phyloP scores from a whole-genome alignment of 2,888 invertebrate genomes.

The Cheilosia impressa region DNA sequence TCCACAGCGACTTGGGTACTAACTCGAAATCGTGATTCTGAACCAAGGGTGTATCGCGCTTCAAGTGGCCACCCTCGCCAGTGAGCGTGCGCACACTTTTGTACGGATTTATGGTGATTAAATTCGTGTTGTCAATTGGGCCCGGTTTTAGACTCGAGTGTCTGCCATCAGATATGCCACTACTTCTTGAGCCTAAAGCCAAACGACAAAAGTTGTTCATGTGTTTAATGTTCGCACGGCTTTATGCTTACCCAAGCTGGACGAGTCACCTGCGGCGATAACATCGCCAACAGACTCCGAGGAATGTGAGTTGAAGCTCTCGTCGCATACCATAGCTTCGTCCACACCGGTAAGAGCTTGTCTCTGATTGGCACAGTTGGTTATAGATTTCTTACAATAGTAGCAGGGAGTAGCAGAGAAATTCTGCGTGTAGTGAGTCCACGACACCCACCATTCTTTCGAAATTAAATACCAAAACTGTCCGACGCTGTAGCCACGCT shows the following conservation, averaged over 20 bases:
- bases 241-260: constrained; percentile 80
- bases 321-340: constrained; percentile 88
- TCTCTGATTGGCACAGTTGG: constrained; percentile 77
- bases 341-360: constrained; percentile 83
- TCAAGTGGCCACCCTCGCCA: constrained; percentile 94
- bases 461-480: constrained; percentile 96
- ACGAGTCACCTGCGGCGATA: constrained; percentile 86
- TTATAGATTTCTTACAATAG: constrained; percentile 82
- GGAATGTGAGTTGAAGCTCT: constrained; percentile 88
- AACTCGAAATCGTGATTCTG: constrained; percentile 93
- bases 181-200: constrained; percentile 84
- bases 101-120: constrained; percentile 87
- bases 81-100: constrained; percentile 91
- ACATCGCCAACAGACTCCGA: constrained; percentile 88
- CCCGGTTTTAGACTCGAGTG: constrained; percentile 86
- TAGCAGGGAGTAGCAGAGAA: constrained; percentile 83
- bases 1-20: constrained; percentile 94
- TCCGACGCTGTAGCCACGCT: constrained; percentile 90
- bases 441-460: constrained; percentile 93
- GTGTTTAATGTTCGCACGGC: not conserved
- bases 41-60: constrained; percentile 89
- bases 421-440: constrained; percentile 89
- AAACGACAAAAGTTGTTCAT: not conserved
- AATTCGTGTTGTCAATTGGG: constrained; percentile 90
- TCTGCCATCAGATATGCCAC: constrained; percentile 87